Base-by-base conservation (phyloP, 2,113 vertebrate genomes). In the Arothron firmamentum region DNA sequence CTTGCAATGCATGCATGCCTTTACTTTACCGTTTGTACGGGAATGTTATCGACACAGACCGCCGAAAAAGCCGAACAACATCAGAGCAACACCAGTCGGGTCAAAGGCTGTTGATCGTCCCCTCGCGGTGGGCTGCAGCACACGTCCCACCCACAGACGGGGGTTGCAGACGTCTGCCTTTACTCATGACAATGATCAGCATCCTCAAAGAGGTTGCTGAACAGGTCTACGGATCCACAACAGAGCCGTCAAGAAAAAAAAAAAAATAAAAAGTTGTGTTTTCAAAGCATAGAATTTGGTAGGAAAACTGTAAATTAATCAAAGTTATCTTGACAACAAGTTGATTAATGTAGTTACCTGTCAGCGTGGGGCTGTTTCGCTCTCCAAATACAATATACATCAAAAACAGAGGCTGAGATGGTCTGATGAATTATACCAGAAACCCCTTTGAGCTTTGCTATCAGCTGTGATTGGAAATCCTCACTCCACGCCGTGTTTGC, bases 1-100 rank as follows among this genome's bases (percentile, higher is more conserved):
- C 72, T 57, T 62, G 78, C 75, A 87, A 87, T 88, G 31, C 8
- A 74, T 52, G 75, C 81, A 75, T 77, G 76, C 79, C 84, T 81
- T 77, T 76, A 59, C 69, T 61, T 62, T 65, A 76, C 73, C 78
- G 67, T 59, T 61, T 74, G 67, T 54, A 45, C 79, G 62, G 62
- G 60, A 64, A 79, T 54, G 52, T 50, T 57, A 62, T 38, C 10
- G 34, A 9, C 34, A 38, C 9, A 3, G 34, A 38, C 34, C 12
- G 34, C 34, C 11, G 11, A 38, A 38, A 38, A 2, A 38, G 34
- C 34, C 34, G 11, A 10, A 38, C 34, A 38, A 38, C 34, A 38
- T 38, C 34, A 38, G 34, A 38, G 34, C 34, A 38, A 12, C 34
- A 38, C 34, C 34, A 38, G 34, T 1, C 34, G 6, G 34, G 11